Base-by-base conservation (phyloP, 2,888 invertebrate genomes). In the Xestia rhomboidea region DNA sequence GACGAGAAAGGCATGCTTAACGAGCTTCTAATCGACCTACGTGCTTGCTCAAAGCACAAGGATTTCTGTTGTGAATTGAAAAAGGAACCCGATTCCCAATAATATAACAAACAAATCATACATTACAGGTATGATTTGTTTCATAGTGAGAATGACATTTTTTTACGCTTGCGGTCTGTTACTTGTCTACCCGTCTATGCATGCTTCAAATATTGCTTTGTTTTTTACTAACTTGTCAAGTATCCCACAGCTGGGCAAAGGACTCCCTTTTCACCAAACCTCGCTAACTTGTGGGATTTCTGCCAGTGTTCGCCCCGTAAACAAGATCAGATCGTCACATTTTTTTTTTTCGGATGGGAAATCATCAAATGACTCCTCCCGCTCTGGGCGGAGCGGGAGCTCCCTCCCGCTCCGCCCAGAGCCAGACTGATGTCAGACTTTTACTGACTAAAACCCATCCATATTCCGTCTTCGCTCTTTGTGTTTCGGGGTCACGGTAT, bases 1-100 rank as follows among this genome's bases (percentile, higher is more conserved):
- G 38, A 68, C 68, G 46, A 51, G 44, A 1, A 57, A 73, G 30
- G 54, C 38, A 68, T 73, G 54, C 34, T 68, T 70, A 68, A 79
- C 54, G 73, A 79, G 66, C 30, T 70, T 81, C 64, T 81, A 80
- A 76, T 76, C 15, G 51, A 44, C 41, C 30, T 41, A 81, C 38
- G 1, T 54, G 46, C 30, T 75, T 34, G 24, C 64, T 41, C 8
- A 49, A 46, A 21, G 7, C n/a, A 18, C 6, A 0, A 27, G 7
- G 38, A n/a, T 46, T 73, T 60, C 27, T 66, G 2, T 57, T 18
- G 10, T 13, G 1, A 8, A 27, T 34, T 24, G 1, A 44, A 2
- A 70, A 54, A 51, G 30, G 0, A 30, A 44, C 8, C 1, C 8
- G 21, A 2, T 8, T 76, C 1, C 44, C 10, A 21, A n/a, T 63